A percentile compares a stretch with the other conserved stretches of the same genome.
Conservation (phyloP, 2,113 vertebrate genomes). For the Leptocoma aspasia region DNA sequence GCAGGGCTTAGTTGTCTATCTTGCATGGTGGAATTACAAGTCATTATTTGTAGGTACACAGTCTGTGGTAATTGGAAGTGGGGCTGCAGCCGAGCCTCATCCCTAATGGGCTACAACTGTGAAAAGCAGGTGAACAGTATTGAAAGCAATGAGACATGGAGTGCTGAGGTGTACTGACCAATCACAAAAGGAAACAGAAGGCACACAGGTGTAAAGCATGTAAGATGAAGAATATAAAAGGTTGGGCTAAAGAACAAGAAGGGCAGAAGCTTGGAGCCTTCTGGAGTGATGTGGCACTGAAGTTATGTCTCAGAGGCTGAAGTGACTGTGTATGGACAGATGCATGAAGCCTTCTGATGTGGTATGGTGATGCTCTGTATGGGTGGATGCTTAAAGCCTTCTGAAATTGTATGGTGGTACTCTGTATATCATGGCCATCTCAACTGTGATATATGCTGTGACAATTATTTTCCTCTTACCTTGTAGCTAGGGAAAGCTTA, state of each 20-base stretch:
- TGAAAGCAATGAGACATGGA: neutral
- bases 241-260: neutral
- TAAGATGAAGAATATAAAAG: neutral
- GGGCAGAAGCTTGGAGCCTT: neutral
- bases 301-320: no score
- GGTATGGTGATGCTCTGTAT: neutral
- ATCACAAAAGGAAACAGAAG: neutral
- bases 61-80: neutral
- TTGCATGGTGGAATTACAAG: neutral
- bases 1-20: neutral
- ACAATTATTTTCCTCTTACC: neutral
- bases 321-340: neutral
- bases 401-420: neutral
- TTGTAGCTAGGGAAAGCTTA: neutral
- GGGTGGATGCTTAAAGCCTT: neutral
- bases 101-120: neutral
- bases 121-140: neutral
- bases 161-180: neutral
- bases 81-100: neutral
- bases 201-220: neutral
- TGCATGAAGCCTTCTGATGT: neutral
- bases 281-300: accelerated
- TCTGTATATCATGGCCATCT: neutral
- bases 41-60: neutral
- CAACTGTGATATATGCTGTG: neutral